Percentiles rank a stretch among this genome's conserved stretches.
Evolutionary conservation across 2,888 invertebrate species (phyloP).

Genomic region (Troglohyphantes excavatus): DNA sequence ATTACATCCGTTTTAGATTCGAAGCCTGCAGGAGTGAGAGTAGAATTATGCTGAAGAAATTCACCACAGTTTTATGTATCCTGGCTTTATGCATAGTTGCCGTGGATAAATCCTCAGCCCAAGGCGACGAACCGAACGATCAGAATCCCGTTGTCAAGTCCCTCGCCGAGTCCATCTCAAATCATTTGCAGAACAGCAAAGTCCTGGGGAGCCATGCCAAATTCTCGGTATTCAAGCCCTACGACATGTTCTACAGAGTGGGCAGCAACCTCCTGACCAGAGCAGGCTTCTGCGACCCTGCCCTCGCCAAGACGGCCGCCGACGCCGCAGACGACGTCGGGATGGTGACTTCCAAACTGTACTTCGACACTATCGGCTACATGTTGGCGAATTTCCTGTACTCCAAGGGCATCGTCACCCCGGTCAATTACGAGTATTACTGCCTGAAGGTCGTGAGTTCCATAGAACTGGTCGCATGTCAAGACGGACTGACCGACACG

Average conservation of each 20-base stretch:
- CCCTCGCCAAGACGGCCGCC: background rate
- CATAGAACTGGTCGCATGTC: background rate
- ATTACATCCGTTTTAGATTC: too few relatives aligned
- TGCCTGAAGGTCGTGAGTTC: background rate
- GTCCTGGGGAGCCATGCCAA: background rate
- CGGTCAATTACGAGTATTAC: background rate
- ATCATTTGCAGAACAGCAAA: background rate
- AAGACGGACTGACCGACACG: background rate
- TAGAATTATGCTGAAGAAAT: too few relatives aligned
- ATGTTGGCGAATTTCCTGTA: background rate
- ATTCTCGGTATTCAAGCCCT: background rate
- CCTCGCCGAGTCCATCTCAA: background rate
- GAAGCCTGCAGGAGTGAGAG: too few relatives aligned
- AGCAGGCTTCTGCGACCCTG: background rate
- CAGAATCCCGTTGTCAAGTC: background rate
- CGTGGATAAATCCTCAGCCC: too few relatives aligned
- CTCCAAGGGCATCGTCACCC: background rate
- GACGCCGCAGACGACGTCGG: background rate
- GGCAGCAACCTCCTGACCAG: background rate
- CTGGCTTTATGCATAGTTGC: too few relatives aligned
- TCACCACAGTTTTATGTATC: too few relatives aligned
- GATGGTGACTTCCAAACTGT: background rate
- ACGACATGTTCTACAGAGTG: background rate
- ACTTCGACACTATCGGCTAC: background rate
- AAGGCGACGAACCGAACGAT: too few relatives aligned